phyloP scores from a whole-genome alignment of 2,113 vertebrate genomes.

The Pelobates fuscus region DNA sequence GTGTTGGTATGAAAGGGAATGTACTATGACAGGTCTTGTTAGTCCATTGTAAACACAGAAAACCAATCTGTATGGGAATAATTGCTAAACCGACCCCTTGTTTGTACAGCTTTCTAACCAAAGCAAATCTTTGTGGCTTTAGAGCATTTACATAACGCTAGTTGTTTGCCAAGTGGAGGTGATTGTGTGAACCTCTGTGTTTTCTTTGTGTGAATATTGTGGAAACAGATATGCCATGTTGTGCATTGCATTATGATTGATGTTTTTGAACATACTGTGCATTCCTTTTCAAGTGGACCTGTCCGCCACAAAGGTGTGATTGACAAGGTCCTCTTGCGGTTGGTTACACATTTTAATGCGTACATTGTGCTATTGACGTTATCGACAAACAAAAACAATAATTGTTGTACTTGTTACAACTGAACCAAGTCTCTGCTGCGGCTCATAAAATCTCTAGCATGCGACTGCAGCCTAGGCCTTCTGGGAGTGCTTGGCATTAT shows the following conservation, averaged over 20 bases:
- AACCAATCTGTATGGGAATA: constrained; percentile 65
- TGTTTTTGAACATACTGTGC: constrained; percentile 31
- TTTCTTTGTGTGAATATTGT: not conserved
- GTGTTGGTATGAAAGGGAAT: constrained; percentile 65
- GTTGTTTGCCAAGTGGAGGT: constrained; percentile 65
- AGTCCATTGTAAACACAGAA: constrained; percentile 66
- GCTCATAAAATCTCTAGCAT: no score
- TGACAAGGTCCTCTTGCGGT: no score
- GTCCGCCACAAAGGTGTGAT: constrained; percentile 57
- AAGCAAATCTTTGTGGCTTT: constrained; percentile 66
- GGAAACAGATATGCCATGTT: no score
- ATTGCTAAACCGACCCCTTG: constrained; percentile 66
- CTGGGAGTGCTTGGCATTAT: no score
- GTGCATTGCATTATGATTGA: constrained; percentile 57
- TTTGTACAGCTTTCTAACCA: constrained; percentile 66
- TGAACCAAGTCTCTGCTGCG: no score
- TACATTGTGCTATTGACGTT: no score
- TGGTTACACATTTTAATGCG: no score
- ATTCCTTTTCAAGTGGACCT: constrained; percentile 59
- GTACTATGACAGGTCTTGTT: constrained; percentile 75
- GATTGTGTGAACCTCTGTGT: constrained; percentile 56
- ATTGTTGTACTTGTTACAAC: no score
- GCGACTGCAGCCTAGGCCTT: no score
- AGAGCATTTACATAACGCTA: constrained; percentile 61
- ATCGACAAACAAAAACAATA: no score